These are phyloP conservation scores for Orchestia grillus DNA, from an alignment of 1,140 invertebrate genomes.

Conservation along the genomic window DNA sequence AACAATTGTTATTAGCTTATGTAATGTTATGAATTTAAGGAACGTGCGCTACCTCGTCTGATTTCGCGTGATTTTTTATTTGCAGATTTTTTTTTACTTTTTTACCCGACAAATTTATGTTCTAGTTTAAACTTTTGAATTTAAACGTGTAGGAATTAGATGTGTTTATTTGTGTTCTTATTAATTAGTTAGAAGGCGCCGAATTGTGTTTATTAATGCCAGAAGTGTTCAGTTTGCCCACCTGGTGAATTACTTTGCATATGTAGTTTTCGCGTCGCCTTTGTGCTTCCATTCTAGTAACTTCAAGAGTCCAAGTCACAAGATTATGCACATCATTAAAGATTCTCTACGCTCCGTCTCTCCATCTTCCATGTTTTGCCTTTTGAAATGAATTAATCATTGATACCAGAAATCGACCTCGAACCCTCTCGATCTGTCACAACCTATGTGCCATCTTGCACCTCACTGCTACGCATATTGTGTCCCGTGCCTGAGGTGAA, in stretches of 20 bases:
- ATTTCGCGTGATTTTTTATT: not conserved
- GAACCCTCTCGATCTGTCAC: not conserved
- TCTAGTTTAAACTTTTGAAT: not conserved
- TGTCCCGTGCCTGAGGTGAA: not conserved
- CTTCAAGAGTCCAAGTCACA: not conserved
- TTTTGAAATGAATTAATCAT: not conserved
- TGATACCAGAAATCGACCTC: not conserved
- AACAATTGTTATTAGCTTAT: not conserved
- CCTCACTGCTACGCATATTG: too few species aligned
- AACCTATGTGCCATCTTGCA: not conserved
- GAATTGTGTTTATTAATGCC: not conserved
- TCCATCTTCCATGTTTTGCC: not conserved
- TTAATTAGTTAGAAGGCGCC: not conserved
- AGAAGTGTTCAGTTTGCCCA: not conserved
- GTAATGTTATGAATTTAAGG: not conserved
- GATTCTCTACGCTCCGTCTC: not conserved
- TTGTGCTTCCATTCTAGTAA: not conserved
- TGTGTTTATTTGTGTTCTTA: not conserved
- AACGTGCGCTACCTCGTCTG: not conserved
- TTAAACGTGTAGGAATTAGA: not conserved
- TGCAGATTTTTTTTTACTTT: constrained; percentile 6
- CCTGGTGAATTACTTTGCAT: not conserved
- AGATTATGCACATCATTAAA: not conserved
- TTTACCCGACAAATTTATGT: not conserved
- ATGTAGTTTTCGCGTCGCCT: not conserved